Conservation (phyloP, 2,888 invertebrate species). For the Anoncus sp. region DNA sequence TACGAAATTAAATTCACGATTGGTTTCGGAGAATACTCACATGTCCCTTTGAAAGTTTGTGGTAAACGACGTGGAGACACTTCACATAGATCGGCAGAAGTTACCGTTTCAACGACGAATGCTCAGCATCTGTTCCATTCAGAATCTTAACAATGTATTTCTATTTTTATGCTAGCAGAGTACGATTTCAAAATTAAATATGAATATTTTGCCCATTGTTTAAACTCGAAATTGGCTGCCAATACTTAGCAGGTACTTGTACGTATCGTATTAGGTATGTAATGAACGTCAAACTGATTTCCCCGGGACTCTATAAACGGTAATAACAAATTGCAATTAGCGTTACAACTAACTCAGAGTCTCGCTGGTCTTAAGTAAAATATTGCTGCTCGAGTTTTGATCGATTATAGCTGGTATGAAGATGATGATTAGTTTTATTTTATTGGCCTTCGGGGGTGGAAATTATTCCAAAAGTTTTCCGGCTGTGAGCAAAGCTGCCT, state of each 20-base stretch:
- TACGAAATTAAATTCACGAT: constrained; percentile 42
- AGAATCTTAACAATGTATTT: not conserved
- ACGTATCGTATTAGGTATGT: constrained; percentile 67
- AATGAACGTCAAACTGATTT: constrained; percentile 68
- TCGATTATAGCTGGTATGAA: too few species aligned
- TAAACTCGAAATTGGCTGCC: constrained; percentile 58
- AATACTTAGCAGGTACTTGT: constrained; percentile 67
- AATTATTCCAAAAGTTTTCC: not conserved
- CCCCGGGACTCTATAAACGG: not conserved
- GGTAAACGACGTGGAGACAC: constrained; percentile 23
- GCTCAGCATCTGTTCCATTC: not conserved
- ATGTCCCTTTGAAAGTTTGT: constrained; percentile 25
- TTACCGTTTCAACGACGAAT: not conserved
- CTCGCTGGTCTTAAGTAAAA: not conserved
- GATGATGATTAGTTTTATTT: not conserved
- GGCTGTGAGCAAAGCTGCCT: not conserved
- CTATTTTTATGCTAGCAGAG: not conserved
- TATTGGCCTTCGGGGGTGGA: not conserved
- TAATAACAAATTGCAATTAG: not conserved
- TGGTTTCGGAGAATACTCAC: constrained; percentile 38
- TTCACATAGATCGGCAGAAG: not conserved
- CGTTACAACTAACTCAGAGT: not conserved
- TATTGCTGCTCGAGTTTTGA: too few species aligned
- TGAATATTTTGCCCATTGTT: constrained; percentile 43
- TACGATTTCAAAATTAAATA: constrained; percentile 70